Percentiles rank a stretch among this genome's conserved stretches.
These are phyloP conservation scores for Spodoptera picta DNA, from an alignment of 2,888 invertebrate species.

Conservation along the genomic window DNA sequence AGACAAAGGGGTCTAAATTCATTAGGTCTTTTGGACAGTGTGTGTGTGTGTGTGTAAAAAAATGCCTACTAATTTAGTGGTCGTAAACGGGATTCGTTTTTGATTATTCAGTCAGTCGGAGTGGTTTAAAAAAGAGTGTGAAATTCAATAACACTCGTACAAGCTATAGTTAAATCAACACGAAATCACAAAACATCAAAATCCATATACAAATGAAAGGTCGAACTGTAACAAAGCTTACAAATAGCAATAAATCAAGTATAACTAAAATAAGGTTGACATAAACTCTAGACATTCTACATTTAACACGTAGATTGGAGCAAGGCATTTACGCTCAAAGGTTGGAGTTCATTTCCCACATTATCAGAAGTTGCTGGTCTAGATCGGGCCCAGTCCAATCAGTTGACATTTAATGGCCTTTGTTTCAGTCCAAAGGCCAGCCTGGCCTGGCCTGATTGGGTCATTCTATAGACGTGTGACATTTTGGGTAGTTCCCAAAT, in stretches of 20 bases:
- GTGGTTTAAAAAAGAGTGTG: no score
- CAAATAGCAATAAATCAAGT: slow-evolving; percentile 19
- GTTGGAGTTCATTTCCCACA: slow-evolving; percentile 44
- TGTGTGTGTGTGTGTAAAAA: no score
- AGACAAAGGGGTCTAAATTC: background rate
- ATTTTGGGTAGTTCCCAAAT: slow-evolving; percentile 27
- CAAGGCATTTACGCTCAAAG: slow-evolving; percentile 31
- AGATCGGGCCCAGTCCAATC: slow-evolving; percentile 34
- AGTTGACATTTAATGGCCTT: slow-evolving; percentile 46
- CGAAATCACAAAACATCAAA: no score
- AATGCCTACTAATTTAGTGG: no score
- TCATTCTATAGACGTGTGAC: slow-evolving; percentile 31
- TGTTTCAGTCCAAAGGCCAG: slow-evolving; percentile 34
- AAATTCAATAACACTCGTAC: no score
- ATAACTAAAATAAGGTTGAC: slow-evolving; percentile 14
- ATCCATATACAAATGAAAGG: no score
- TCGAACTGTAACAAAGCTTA: background rate
- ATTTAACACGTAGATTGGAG: slow-evolving; percentile 16
- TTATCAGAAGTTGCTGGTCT: slow-evolving; percentile 36
- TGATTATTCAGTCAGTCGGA: no score
- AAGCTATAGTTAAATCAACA: no score
- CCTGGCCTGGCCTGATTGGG: slow-evolving; percentile 37
- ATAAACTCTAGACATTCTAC: background rate
- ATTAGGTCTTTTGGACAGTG: no score
- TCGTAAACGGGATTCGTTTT: no score